phyloP scores from a whole-genome alignment of 2,888 invertebrate species.

The Pocota personata region DNA sequence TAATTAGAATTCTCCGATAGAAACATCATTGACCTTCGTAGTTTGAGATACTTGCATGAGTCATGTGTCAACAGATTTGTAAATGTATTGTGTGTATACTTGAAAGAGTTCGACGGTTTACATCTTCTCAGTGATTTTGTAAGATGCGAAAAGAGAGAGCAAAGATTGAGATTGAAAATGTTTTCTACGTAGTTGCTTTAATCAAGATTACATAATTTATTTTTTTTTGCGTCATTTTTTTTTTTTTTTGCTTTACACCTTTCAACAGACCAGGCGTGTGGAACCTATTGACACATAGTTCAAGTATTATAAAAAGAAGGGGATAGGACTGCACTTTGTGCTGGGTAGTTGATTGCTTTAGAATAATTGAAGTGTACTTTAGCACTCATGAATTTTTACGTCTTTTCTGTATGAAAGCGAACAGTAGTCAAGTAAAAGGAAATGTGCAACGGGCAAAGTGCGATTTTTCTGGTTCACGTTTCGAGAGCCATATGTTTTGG shows the following conservation, averaged over 20 bases:
- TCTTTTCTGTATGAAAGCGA: not conserved
- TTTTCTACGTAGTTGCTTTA: slow-evolving; percentile 1
- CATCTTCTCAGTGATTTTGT: not conserved
- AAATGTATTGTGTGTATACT: not conserved
- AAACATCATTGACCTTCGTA: not conserved
- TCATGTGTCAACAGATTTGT: slow-evolving; percentile 16
- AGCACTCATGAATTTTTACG: not conserved
- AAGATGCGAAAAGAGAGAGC: not conserved
- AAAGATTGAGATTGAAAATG: not conserved
- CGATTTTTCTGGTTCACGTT: too few relatives aligned
- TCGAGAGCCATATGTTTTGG: too few relatives aligned
- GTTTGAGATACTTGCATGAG: not conserved
- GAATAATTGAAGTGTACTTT: not conserved
- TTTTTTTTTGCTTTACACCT: slow-evolving; percentile 9
- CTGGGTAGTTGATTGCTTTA: not conserved
- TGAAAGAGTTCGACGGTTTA: not conserved
- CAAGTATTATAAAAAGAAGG: slow-evolving; percentile 6
- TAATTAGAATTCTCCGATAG: not conserved
- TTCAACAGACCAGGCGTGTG: not conserved
- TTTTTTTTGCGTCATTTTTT: not conserved
- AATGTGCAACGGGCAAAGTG: too few relatives aligned
- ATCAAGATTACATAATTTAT: not conserved
- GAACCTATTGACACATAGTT: not conserved
- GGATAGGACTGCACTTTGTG: not conserved
- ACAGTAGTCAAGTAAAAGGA: not conserved